Evolutionary conservation across 2,888 invertebrate species (phyloP).

Genomic region (Clivina fossor): DNA sequence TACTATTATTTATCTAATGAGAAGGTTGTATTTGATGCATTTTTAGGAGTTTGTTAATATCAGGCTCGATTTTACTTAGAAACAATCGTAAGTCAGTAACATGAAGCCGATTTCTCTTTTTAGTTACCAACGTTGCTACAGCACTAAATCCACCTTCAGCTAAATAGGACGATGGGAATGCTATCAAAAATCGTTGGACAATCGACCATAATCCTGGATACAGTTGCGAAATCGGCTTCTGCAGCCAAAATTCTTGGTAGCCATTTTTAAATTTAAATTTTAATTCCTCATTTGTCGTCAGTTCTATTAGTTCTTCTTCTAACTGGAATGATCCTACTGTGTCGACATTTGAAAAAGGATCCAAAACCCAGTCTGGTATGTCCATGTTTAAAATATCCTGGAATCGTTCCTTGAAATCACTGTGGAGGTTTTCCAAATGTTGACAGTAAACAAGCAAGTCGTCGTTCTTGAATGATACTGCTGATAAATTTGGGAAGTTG

Average conservation of each 20-base stretch:
- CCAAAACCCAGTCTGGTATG: constrained; percentile 40
- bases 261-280: constrained; percentile 39
- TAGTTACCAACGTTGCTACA: background rate
- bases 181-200: constrained; percentile 3
- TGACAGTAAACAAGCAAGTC: constrained; percentile 37
- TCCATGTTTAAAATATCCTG: constrained; percentile 39
- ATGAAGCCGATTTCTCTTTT: constrained; percentile 5
- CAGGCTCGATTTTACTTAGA: constrained; percentile 11
- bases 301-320: constrained; percentile 41
- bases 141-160: constrained; percentile 13
- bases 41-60: constrained; percentile 27
- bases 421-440: constrained; percentile 38
- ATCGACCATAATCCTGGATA: constrained; percentile 2
- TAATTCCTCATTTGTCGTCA: constrained; percentile 40
- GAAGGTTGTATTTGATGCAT: background rate
- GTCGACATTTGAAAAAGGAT: constrained; percentile 42
- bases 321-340: constrained; percentile 36
- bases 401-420: constrained; percentile 39
- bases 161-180: constrained; percentile 10
- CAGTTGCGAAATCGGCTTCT: constrained; percentile 32
- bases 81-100: constrained; percentile 17
- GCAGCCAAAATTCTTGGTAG: constrained; percentile 38
- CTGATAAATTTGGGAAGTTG: constrained; percentile 33
- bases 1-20: no score
- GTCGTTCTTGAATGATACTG: constrained; percentile 30